Base-by-base conservation (phyloP, 2,113 vertebrate genomes). In the Myotis yumanensis region DNA sequence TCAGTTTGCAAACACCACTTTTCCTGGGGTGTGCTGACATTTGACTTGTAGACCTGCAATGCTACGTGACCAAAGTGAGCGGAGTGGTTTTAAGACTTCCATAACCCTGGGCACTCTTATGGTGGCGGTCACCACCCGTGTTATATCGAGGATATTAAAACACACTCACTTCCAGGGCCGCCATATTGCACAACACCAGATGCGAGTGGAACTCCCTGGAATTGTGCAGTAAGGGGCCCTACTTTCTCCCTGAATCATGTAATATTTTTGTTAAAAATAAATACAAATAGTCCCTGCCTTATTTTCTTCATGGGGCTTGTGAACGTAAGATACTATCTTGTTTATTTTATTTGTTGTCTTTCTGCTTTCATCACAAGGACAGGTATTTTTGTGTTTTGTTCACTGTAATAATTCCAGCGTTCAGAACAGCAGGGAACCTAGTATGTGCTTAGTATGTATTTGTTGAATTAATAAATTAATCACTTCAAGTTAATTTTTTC, bases 1-100 rank as follows among this genome's bases (percentile, higher is more conserved):
- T 90, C 82, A 52, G 82, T 54, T 25, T 86, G 85, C 88, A 96
- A 96, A 92, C n/a, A 54, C 23, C 43, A 40, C 85, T 93, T 92
- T 96, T 97, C 79, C 96, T 18, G 66, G 69, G 43, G 86, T 62
- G 14, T 2, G 4, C 35, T 66, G 80, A 89, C 93, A 86, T 86
- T 52, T 86, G 40, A 83, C 95, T 87, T 68, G 64, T 16, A 5
- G 35, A n/a, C 32, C 66, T 30, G 54, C 72, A 75, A 5, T 17
- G 64, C 40, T 12, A 12, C 0, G 0, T 89, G 81, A 64, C 48
- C 81, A 18, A 75, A 59, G 66, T 0, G 32, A 76, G 57, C 6
- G 23, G 46, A 35, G 35, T 32, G n/a, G 43, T 22, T 54, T 40
- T 28, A 51, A 94, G 71, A 75, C 35, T 84, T 62, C 28, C 12